Evolutionary conservation across 2,797 vertebrate genomes (phyloP), one percentile per base, ranked within the genome.

Genomic region (Pseudochromis fuscus): DNA sequence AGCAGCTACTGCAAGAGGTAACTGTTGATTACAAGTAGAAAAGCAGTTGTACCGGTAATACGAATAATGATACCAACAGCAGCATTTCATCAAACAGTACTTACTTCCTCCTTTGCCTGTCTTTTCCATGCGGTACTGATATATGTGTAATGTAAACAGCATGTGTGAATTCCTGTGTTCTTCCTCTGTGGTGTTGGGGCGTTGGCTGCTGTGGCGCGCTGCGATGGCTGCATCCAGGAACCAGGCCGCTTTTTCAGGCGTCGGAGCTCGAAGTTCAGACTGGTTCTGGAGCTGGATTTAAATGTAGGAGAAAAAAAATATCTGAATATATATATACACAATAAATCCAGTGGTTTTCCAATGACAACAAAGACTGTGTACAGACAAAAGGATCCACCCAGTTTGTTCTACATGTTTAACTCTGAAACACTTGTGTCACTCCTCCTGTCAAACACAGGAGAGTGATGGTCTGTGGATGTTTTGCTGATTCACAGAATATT

Each of bases 101-200:
- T 96, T 92, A 99, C 98, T 99, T 82, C 97, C 97, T 0, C 97
- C 98, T 83, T 99, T 99, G 56, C 97, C 94, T 0, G 95, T 97
- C 89, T 99, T 99, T 86, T 99, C 98, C 97, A 99, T 98, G 64
- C 97, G 96, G 87, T 99, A 99, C 93, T 99, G 97, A 90, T 99
- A 99, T 88, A 99, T 96, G 90, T 99, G 97, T 75, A 99, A 91
- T 0, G 98, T 99, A 88, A 99, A 99, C 79, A 99, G 95, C 98
- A 99, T 99, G 93, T 99, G 98, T 1, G 97, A 98, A 92, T 96
- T 99, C 27, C 97, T 94, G 40, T 96, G 96, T 64, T 97, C 96
- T 12, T 98, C 97, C 77, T 98, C 96, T 0, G 95, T 95, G 0
- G 93, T 95, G 84, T 95, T 94, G 9, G 93, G 91, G 51, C 94